These are phyloP conservation scores for Pseudococcus jackbeardsleyi DNA, from an alignment of 2,888 invertebrate genomes.

Conservation along the genomic window DNA sequence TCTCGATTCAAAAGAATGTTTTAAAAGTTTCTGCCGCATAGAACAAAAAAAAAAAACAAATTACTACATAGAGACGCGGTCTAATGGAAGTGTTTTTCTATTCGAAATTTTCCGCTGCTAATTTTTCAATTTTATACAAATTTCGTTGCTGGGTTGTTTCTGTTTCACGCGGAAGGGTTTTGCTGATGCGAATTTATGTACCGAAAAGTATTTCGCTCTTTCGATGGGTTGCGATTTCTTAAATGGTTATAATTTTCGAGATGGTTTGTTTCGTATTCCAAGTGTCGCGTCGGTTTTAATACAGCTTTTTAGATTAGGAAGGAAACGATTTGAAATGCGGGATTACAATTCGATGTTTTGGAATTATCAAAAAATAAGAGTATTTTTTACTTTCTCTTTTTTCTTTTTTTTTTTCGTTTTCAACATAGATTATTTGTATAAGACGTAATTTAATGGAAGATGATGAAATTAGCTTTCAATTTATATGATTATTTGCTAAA, in stretches of 20 bases:
- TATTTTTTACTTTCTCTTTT: too few species aligned
- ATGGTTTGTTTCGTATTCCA: not conserved
- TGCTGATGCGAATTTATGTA: not conserved
- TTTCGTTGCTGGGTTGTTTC: not conserved
- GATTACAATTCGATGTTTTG: too few species aligned
- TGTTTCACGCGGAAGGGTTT: not conserved
- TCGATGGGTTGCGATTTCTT: not conserved
- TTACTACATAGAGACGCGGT: not conserved
- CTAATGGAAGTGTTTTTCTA: slow-evolving; percentile 48
- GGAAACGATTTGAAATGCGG: too few species aligned
- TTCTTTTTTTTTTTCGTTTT: too few species aligned
- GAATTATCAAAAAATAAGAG: too few species aligned
- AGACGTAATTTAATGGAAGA: too few species aligned
- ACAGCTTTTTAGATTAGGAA: too few species aligned
- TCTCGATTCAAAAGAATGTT: slow-evolving; percentile 31
- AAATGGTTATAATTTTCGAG: not conserved
- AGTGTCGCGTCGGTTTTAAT: not conserved
- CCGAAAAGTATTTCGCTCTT: not conserved
- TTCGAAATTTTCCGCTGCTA: slow-evolving; percentile 28
- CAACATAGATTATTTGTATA: too few species aligned
- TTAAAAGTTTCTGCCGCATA: slow-evolving; percentile 27
- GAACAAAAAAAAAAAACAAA: slow-evolving; percentile 40
- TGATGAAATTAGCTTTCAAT: too few species aligned
- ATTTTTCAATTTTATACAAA: slow-evolving; percentile 53
- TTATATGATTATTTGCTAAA: too few species aligned